A percentile compares a stretch with the other conserved stretches of the same genome.
Conservation (phyloP, 2,888 invertebrate species). For the Apoda limacodes region DNA sequence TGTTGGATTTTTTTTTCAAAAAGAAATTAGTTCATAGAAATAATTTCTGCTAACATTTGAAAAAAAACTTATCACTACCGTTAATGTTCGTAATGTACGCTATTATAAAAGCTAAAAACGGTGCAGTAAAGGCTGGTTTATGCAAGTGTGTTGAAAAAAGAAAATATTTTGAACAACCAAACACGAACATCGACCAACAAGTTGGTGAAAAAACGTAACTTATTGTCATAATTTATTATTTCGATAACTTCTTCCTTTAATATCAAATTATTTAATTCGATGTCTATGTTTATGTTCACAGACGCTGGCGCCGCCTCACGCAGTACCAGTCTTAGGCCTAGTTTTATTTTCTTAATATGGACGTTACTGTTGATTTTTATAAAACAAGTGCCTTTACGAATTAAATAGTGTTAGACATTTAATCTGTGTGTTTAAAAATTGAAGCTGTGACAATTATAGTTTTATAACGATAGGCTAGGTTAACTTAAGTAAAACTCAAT, state of each 20-base stretch:
- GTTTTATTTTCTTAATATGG: conserved; percentile 33
- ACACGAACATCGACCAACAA: conserved; percentile 4
- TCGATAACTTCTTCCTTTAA: neutral
- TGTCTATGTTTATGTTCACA: conserved; percentile 18
- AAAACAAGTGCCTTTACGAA: conserved; percentile 55
- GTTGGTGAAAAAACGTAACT: neutral
- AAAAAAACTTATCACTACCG: too few species aligned
- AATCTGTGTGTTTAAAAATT: too few species aligned
- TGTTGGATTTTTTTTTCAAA: too few species aligned
- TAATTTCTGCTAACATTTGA: too few species aligned
- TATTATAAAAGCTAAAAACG: conserved; percentile 11
- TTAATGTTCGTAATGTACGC: too few species aligned
- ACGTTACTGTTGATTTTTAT: conserved; percentile 35
- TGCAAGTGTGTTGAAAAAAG: conserved; percentile 6
- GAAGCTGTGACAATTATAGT: too few species aligned
- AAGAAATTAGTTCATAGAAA: too few species aligned
- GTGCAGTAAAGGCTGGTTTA: too few species aligned
- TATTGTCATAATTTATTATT: conserved; percentile 1
- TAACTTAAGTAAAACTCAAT: too few species aligned
- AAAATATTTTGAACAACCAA: conserved; percentile 10
- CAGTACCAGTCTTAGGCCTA: conserved; percentile 30
- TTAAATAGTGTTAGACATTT: too few species aligned
- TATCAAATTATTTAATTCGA: neutral
- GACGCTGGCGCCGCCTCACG: conserved; percentile 50
- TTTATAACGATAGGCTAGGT: too few species aligned